phyloP scores from a whole-genome alignment of 1,140 invertebrate genomes.

The Temnothorax curvispinosus region DNA sequence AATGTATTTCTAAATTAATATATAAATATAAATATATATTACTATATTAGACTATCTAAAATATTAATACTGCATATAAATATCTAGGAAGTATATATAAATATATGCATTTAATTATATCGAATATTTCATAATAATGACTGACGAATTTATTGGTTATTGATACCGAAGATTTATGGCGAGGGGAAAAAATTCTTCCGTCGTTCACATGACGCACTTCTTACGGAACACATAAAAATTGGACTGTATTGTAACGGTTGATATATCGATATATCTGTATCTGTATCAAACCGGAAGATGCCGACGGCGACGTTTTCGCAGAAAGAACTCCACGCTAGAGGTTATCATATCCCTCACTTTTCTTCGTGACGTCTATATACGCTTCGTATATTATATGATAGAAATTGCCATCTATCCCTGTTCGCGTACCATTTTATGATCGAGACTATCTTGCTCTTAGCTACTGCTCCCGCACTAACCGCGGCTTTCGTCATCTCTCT shows the following conservation, averaged over 20 bases:
- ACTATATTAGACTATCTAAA: not conserved
- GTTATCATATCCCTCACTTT: conserved; percentile 44
- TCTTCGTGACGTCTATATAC: conserved; percentile 37
- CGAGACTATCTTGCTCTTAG: conserved; percentile 21
- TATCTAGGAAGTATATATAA: not conserved
- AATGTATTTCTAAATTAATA: not conserved
- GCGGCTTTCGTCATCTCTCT: conserved; percentile 11
- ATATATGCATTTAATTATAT: conserved; percentile 11
- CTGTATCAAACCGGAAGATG: conserved; percentile 11
- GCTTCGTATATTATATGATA: conserved; percentile 39
- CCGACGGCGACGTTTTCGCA: conserved; percentile 4
- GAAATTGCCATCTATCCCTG: conserved; percentile 43
- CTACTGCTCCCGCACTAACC: not conserved
- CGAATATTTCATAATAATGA: not conserved
- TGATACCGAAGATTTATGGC: conserved; percentile 34
- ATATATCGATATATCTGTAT: conserved; percentile 42
- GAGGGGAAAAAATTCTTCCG: not conserved
- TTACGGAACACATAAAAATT: conserved; percentile 50
- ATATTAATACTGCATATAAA: not conserved
- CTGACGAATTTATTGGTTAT: conserved; percentile 25
- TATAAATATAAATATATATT: not conserved
- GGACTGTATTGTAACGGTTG: conserved; percentile 21
- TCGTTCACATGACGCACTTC: not conserved
- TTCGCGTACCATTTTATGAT: conserved; percentile 30
- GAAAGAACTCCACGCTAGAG: conserved; percentile 22